phyloP scores from a whole-genome alignment of 2,113 vertebrate species.

The Anthoscopus minutus region DNA sequence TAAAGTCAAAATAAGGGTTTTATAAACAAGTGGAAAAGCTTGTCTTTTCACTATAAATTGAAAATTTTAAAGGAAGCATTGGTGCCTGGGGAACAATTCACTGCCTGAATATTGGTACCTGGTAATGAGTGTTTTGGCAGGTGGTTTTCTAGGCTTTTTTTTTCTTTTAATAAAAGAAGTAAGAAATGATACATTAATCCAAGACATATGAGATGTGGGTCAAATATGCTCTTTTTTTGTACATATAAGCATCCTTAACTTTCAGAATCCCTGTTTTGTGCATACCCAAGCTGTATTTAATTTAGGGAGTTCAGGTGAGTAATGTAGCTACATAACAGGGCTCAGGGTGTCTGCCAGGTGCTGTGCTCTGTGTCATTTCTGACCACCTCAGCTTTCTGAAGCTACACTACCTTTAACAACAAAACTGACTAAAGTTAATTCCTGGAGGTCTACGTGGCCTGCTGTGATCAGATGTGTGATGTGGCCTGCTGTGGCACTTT shows the following conservation, averaged over 20 bases:
- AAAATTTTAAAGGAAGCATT: background rate
- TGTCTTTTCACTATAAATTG: background rate
- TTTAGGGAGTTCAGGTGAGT: background rate
- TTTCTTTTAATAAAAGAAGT: background rate
- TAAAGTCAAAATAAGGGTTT: background rate
- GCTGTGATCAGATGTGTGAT: too few species aligned
- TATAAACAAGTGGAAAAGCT: background rate
- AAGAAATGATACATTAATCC: background rate
- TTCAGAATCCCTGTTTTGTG: background rate
- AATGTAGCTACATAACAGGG: fast-evolving
- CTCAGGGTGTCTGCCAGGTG: background rate
- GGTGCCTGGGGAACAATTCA: background rate
- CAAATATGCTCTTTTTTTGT: background rate
- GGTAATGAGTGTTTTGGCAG: background rate
- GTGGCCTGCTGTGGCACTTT: too few species aligned
- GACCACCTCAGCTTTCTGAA: background rate
- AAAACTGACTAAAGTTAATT: background rate
- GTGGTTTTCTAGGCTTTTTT: background rate
- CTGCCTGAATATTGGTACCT: background rate
- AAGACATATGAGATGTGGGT: background rate
- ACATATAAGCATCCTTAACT: background rate
- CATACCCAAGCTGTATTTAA: background rate
- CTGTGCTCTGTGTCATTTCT: background rate
- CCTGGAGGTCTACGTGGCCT: background rate
- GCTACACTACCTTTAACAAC: background rate